Conservation (phyloP, 1,140 invertebrate species). For the Scaptodrosophila lebanonensis region DNA sequence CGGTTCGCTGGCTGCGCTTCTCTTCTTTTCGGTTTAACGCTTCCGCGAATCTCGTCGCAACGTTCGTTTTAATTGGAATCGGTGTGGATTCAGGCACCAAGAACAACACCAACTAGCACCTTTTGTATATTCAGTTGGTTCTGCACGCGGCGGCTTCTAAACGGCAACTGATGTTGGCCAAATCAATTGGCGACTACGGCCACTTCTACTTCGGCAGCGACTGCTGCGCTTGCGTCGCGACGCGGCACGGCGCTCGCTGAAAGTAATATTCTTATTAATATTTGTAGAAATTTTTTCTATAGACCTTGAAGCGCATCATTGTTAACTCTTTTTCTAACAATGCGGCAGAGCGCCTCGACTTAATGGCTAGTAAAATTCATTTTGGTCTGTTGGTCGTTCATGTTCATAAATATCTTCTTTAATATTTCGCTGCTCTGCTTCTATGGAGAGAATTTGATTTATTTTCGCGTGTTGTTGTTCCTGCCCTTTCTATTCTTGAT, state of each 20-base stretch:
- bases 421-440: conserved; percentile 23
- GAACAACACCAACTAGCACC: no score
- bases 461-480: conserved; percentile 13
- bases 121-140: conserved; percentile 20
- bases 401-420: neutral
- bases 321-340: conserved; percentile 63
- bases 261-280: conserved; percentile 61
- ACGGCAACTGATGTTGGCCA: conserved; percentile 67
- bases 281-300: conserved; percentile 58
- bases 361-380: conserved; percentile 69
- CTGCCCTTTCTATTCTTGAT: no score
- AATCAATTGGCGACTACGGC: conserved; percentile 65
- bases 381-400: conserved; percentile 3
- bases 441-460: conserved; percentile 57
- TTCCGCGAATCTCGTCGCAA: conserved; percentile 25
- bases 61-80: conserved; percentile 5
- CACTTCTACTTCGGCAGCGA: no score
- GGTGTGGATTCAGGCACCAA: conserved; percentile 1
- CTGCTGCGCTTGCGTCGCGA: conserved; percentile 15
- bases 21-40: conserved; percentile 22
- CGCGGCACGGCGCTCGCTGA: neutral
- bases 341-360: conserved; percentile 66
- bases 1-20: neutral
- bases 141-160: conserved; percentile 65
- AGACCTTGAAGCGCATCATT: conserved; percentile 9